Base-by-base conservation (phyloP, 2,888 invertebrate genomes). In the Lasioglossum pauxillum region DNA sequence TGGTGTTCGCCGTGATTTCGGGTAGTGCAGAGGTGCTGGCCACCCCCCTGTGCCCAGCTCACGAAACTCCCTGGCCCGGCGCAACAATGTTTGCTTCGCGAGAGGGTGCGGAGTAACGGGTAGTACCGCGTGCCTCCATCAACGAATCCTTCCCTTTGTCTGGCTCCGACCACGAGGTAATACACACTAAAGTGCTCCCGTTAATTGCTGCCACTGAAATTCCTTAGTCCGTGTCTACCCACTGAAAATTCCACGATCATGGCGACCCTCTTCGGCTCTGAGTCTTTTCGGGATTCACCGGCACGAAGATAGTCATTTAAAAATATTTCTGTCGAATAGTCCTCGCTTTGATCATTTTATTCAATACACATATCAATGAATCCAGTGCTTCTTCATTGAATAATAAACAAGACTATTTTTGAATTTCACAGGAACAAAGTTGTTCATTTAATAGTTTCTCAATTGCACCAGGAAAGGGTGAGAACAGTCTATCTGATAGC, bases 81-180 rank as follows among this genome's bases (percentile, higher is more conserved):
- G 84, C 84, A 91, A 90, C 89, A 89, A 90, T 89, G 89, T 90
- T 90, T 89, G 84, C 78, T 69, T 71, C 75, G 67, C 46, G 73
- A 67, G 73, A 78, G 81, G 38, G 74, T 10, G 27, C 19, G 41
- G 80, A 73, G 82, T 74, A 41, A 57, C 38, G 35, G 78, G 67
- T 35, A 77, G 81, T 69, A 44, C 78, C 77, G 80, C 86, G 86
- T 85, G 80, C 90, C 86, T 84, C 83, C 83, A 87, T 89, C 89
- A 89, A 80, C 85, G 89, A 88, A 88, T 89, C 89, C 86, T 82
- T 75, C 85, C 91, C 90, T 90, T 90, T 90, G 91, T 90, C 91
- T 85, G 75, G 83, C 78, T 38, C 75, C 81, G 80, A 90, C 87
- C 90, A 80, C 90, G 78, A 82, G 80, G 78, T 79, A 67, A 67